A percentile compares a stretch with the other conserved stretches of the same genome.
These are phyloP conservation scores for Sphyrna mokarran DNA, from an alignment of 2,113 vertebrate genomes.

Conservation along the genomic window DNA sequence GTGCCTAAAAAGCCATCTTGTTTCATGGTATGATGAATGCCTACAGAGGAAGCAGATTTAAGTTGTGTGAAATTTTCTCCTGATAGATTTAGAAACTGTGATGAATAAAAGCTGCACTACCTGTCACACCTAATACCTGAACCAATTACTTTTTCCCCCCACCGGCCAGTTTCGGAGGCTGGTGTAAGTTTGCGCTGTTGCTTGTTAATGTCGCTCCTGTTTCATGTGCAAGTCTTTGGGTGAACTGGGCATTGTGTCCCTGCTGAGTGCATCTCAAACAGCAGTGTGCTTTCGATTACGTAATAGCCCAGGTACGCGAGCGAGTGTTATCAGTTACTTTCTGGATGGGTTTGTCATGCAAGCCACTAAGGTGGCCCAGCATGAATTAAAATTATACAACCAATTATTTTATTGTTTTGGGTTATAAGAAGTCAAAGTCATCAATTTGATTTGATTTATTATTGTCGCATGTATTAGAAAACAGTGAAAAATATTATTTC, in stretches of 20 bases:
- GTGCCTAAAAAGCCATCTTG: slow-evolving; percentile 6
- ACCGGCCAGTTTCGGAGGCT: no score
- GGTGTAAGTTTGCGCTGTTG: neutral
- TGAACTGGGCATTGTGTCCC: neutral
- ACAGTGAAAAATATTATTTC: no score
- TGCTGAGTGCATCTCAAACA: neutral
- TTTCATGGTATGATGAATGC: neutral
- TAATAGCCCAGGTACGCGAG: neutral
- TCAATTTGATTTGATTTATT: no score
- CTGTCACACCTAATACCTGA: neutral
- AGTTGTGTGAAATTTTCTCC: slow-evolving; percentile 31
- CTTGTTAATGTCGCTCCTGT: neutral
- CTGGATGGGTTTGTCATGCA: neutral
- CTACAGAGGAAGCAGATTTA: slow-evolving; percentile 5
- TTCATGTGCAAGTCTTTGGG: no score
- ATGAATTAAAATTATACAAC: neutral
- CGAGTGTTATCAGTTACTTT: neutral
- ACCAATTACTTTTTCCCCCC: neutral
- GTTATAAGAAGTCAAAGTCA: no score
- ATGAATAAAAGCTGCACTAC: neutral
- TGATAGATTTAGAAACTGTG: slow-evolving; percentile 37
- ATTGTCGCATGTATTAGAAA: no score
- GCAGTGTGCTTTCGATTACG: neutral
- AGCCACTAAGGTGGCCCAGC: no score
- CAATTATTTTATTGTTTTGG: no score